phyloP scores from a whole-genome alignment of 30 jellyfish, hydroid and myxozoan genomes.

The Phacellophora camtschatica region DNA sequence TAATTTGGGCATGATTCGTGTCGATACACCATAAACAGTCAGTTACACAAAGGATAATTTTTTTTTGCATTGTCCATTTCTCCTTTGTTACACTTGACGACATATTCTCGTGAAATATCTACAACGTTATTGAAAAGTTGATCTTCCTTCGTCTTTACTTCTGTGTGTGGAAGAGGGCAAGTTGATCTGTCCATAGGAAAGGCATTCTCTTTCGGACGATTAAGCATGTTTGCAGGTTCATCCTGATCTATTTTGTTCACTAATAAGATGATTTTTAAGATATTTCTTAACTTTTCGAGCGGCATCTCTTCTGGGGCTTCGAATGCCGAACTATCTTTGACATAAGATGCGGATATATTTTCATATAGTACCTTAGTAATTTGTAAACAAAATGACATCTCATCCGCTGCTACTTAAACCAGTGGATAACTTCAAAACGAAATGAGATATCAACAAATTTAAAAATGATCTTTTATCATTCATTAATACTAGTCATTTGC shows the following conservation, averaged over 20 bases:
- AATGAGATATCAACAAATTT: too few species aligned
- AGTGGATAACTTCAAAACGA: too few species aligned
- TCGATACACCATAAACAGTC: constrained; percentile 3
- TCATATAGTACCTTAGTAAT: not conserved
- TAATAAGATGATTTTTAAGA: not conserved
- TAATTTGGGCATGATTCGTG: not conserved
- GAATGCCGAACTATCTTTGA: not conserved
- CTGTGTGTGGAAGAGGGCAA: not conserved
- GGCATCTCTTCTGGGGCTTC: not conserved
- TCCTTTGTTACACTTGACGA: not conserved
- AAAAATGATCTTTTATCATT: too few species aligned
- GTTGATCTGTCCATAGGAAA: not conserved
- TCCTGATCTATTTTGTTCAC: not conserved
- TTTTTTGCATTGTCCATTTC: not conserved
- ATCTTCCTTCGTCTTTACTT: not conserved
- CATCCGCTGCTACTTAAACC: too few species aligned
- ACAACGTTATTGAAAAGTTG: not conserved
- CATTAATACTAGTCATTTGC: too few species aligned
- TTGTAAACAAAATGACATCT: too few species aligned
- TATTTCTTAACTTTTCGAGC: not conserved
- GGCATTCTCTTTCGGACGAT: not conserved
- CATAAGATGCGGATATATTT: not conserved
- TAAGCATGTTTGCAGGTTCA: not conserved
- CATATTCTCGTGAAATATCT: not conserved
- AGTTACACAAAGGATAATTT: not conserved